Evolutionary conservation across 2,797 vertebrate genomes (phyloP), one percentile per base, ranked within the genome.

Genomic region (Hipposideros larvatus): DNA sequence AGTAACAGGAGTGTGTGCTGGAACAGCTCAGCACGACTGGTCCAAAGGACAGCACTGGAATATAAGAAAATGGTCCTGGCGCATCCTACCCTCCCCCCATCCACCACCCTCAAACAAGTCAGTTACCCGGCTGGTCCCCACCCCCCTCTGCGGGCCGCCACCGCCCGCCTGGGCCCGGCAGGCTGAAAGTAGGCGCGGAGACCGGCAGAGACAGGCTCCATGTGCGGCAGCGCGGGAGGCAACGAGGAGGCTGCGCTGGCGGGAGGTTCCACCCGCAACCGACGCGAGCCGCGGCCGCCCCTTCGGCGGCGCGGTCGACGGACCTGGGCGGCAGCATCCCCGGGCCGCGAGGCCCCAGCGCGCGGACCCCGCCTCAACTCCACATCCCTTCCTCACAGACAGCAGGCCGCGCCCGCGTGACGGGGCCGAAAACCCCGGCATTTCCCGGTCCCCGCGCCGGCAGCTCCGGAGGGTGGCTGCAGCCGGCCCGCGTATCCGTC

Each of bases 361-460:
- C 57, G 95, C 74, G 80, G 91, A 97, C 95, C 96, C 97, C 96
- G 96, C 96, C 97, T 97, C 97, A 82, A 94, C 96, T 92, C 94
- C 96, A 90, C 92, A 94, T 92, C 96, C 63, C 82, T 84, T 79
- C 79, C 85, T 61, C 84, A 80, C 97, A 93, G 77, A 87, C 95
- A 95, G 78, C 97, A 95, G 96, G 97, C 96, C 97, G 97, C 97
- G 94, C 97, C 97, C 98, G 98, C 97, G 73, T 98, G 98, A 97
- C 98, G 96, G 98, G 75, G 96, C 90, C 94, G 41, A 97, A 96
- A 95, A 48, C 28, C 93, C 92, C 78, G 48, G 96, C 85, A 65
- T 91, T 93, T 90, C 95, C 96, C 85, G 59, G 86, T 63, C 46
- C 59, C 78, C 31, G 65, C 26, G 63, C 84, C 59, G 66, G 75